phyloP scores from a whole-genome alignment of 2,797 vertebrate genomes.

The Eremophila alpestris region DNA sequence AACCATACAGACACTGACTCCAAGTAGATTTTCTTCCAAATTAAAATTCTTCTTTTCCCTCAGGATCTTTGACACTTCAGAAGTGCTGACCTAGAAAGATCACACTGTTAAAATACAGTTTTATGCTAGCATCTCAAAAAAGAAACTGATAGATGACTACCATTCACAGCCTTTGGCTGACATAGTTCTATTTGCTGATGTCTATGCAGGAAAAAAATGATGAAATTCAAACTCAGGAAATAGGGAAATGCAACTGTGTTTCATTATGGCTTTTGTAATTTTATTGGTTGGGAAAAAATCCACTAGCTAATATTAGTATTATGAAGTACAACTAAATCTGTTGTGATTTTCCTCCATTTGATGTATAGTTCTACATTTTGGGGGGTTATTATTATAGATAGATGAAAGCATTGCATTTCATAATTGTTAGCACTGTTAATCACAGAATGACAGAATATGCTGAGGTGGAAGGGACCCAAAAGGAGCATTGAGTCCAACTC shows the following conservation, averaged over 20 bases:
- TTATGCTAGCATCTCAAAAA: background rate
- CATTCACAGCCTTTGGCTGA: background rate
- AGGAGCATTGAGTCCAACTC: accelerated
- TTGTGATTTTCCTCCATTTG: background rate
- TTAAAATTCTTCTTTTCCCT: background rate
- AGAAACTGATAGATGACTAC: background rate
- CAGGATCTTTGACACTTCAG: background rate
- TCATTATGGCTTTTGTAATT: background rate
- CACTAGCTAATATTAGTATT: background rate
- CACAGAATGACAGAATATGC: background rate
- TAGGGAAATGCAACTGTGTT: background rate
- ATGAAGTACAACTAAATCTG: background rate
- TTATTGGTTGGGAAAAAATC: background rate
- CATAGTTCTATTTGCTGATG: background rate
- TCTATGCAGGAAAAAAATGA: background rate
- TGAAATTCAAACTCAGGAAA: background rate
- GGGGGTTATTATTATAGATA: background rate
- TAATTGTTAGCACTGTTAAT: background rate
- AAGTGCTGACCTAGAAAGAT: slow-evolving; percentile 13
- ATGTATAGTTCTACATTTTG: background rate
- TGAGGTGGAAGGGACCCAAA: background rate
- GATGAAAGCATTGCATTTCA: background rate
- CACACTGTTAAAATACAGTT: background rate
- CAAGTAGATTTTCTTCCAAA: background rate
- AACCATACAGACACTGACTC: background rate